These are phyloP conservation scores for Labeo calbasu DNA, from an alignment of 2,797 vertebrate genomes.

Conservation along the genomic window DNA sequence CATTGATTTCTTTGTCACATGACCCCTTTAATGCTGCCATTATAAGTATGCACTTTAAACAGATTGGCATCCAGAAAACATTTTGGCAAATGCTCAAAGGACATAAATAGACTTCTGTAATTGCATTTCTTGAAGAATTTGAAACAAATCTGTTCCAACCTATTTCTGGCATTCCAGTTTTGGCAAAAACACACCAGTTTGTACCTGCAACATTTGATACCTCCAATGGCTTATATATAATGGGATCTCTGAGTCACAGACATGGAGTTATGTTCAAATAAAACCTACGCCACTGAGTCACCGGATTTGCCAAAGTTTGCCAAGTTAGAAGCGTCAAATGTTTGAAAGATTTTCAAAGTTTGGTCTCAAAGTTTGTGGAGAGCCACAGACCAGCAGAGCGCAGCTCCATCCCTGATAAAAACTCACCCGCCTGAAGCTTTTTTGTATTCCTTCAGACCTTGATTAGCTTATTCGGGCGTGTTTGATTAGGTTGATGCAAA, in stretches of 20 bases:
- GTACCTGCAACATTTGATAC: conserved; percentile 12
- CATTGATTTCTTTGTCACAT: no score
- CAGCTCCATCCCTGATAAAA: no score
- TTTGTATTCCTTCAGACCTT: no score
- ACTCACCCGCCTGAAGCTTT: no score
- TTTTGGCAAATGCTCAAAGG: not conserved
- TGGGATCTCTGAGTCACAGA: conserved; percentile 10
- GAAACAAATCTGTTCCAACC: not conserved
- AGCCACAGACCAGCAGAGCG: no score
- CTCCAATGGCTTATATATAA: not conserved
- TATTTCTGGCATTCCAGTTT: not conserved
- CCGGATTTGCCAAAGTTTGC: not conserved
- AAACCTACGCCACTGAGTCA: conserved; percentile 10
- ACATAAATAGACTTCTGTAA: not conserved
- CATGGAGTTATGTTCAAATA: conserved; percentile 1
- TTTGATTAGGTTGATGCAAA: no score
- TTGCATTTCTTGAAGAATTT: not conserved
- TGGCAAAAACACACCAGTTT: not conserved
- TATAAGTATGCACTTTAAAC: not conserved
- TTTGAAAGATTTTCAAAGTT: not conserved
- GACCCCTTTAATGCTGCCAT: not conserved
- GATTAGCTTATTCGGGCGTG: no score
- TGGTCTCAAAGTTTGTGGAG: not conserved
- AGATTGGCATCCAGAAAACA: not conserved
- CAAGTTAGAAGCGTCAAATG: not conserved